phyloP scores from a whole-genome alignment of 1,140 invertebrate genomes.

The Dufourea novaeangliae region DNA sequence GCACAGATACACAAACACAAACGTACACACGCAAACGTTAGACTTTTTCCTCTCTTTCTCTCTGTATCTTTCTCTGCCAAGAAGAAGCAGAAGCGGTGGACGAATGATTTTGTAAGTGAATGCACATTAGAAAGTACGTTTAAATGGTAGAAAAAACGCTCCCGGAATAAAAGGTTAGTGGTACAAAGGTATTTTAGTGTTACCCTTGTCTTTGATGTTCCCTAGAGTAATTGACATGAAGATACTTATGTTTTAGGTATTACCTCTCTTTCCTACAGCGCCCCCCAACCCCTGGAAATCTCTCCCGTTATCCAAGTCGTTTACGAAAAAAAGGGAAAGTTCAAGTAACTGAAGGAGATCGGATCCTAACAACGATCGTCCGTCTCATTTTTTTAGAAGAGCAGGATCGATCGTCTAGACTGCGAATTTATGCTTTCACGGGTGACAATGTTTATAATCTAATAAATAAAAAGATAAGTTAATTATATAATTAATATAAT shows the following conservation, averaged over 20 bases:
- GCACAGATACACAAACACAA: background rate
- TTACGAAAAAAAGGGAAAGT: background rate
- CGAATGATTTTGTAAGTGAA: slow-evolving; percentile 61
- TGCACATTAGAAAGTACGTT: slow-evolving; percentile 61
- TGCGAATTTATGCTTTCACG: too few species aligned
- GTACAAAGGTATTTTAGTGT: slow-evolving; percentile 57
- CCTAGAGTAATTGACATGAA: slow-evolving; percentile 87
- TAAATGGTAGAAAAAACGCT: slow-evolving; percentile 65
- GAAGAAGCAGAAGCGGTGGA: slow-evolving; percentile 66
- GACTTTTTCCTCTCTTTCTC: background rate
- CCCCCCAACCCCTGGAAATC: slow-evolving; percentile 13
- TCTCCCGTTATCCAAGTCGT: background rate
- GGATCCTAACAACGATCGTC: background rate
- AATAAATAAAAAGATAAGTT: too few species aligned
- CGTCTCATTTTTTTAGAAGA: too few species aligned
- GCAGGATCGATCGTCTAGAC: too few species aligned
- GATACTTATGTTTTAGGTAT: slow-evolving; percentile 78
- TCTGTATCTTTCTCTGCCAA: slow-evolving; percentile 23
- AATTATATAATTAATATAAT: too few species aligned
- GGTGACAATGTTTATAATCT: too few species aligned
- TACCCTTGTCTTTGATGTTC: slow-evolving; percentile 81
- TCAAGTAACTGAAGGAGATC: background rate
- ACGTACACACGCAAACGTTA: too few species aligned
- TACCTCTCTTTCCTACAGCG: slow-evolving; percentile 14
- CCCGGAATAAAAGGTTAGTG: slow-evolving; percentile 62